phyloP scores from a whole-genome alignment of 2,113 vertebrate species.

The Catagonus wagneri region DNA sequence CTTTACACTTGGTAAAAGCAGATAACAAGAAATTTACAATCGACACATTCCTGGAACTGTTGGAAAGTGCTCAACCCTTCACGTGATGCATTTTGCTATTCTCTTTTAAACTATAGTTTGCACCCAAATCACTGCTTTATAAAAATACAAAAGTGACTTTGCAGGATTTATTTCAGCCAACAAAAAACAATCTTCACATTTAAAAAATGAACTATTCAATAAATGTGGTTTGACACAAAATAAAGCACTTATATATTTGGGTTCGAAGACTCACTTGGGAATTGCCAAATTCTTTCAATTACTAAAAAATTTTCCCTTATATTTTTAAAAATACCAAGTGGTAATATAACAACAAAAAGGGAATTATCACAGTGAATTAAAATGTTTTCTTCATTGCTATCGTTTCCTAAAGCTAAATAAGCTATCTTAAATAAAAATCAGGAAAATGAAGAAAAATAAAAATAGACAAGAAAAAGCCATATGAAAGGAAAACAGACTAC shows the following conservation, averaged over 20 bases:
- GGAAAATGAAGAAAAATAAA: slow-evolving; percentile 10
- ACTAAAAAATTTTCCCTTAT: not conserved
- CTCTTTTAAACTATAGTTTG: not conserved
- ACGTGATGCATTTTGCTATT: slow-evolving; percentile 28
- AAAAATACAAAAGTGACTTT: not conserved
- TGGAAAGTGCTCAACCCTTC: not conserved
- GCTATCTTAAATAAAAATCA: slow-evolving; percentile 10
- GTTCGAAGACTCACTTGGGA: not conserved
- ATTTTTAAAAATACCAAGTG: not conserved
- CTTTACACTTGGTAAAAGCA: not conserved
- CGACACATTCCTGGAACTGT: not conserved
- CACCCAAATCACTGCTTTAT: not conserved
- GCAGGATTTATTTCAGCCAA: not conserved
- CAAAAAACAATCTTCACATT: not conserved
- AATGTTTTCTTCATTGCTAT: not conserved
- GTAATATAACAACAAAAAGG: not conserved
- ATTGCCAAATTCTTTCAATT: slow-evolving; percentile 13
- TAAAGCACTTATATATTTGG: not conserved
- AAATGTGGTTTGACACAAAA: slow-evolving; percentile 26
- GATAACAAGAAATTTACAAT: not conserved
- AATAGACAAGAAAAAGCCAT: not conserved
- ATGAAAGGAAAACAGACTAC: not conserved
- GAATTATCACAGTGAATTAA: not conserved
- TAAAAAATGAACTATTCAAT: not conserved
- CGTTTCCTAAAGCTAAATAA: slow-evolving; percentile 51